Evolutionary conservation across 92 coral and sea anemone genomes (phyloP).

Genomic region (Umimayanthus chanpuru): DNA sequence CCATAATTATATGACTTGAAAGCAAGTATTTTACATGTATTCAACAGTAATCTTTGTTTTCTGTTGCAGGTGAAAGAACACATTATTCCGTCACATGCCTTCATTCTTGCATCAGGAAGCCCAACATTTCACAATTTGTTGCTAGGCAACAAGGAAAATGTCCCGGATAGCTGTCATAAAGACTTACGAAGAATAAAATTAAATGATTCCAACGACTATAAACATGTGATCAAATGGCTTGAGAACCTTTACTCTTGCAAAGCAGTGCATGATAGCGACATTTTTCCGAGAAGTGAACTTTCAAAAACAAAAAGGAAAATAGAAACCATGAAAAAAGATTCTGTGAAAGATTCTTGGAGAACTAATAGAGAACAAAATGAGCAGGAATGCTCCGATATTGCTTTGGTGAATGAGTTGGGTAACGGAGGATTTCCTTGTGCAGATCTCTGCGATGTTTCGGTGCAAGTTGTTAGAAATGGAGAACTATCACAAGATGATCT

Average conservation of each 20-base stretch:
- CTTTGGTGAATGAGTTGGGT: background rate
- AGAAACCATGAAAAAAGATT: background rate
- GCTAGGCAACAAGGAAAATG: slow-evolving; percentile 49
- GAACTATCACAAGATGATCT: slow-evolving; percentile 24
- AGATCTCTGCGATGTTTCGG: slow-evolving; percentile 20
- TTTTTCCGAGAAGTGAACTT: slow-evolving; percentile 34
- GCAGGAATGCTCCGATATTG: slow-evolving; percentile 2
- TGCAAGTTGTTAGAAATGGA: background rate
- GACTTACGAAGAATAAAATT: slow-evolving; percentile 39
- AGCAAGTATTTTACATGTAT: background rate
- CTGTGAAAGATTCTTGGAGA: background rate
- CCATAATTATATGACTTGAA: background rate
- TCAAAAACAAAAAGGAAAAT: slow-evolving; percentile 22
- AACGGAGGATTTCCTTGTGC: slow-evolving; percentile 17
- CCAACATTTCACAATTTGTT: slow-evolving; percentile 63
- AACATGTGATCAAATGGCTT: slow-evolving; percentile 43
- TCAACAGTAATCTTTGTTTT: background rate
- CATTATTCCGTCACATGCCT: slow-evolving; percentile 69
- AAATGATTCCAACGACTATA: slow-evolving; percentile 26
- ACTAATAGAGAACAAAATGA: slow-evolving; percentile 5
- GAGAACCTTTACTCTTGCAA: slow-evolving; percentile 51
- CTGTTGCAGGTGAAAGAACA: slow-evolving; percentile 63
- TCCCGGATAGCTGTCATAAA: slow-evolving; percentile 2
- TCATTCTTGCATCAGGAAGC: slow-evolving; percentile 85
- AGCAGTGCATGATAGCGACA: slow-evolving; percentile 36